Percentiles rank a stretch among this genome's conserved stretches.
These are phyloP conservation scores for Pholis gunnellus DNA, from an alignment of 2,113 vertebrate genomes.

Conservation along the genomic window DNA sequence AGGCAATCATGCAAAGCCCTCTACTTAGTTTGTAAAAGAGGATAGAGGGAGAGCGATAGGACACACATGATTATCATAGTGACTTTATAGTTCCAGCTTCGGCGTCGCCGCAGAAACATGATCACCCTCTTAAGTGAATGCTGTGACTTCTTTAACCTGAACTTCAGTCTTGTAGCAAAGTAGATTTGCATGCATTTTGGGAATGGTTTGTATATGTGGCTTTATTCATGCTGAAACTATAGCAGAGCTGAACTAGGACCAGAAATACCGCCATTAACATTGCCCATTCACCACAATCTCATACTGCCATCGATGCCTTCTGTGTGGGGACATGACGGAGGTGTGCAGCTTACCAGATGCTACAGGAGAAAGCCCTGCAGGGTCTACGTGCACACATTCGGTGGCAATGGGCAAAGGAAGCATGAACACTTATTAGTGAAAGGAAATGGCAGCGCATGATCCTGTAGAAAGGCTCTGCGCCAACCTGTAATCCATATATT, in stretches of 20 bases:
- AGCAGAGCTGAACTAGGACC: conserved; percentile 4
- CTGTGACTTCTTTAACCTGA: conserved; percentile 9
- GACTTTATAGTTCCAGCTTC: conserved; percentile 61
- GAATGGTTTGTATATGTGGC: conserved; percentile 10
- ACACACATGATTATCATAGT: conserved; percentile 50
- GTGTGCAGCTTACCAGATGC: conserved; percentile 14
- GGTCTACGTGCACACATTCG: conserved; percentile 20
- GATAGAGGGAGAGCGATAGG: conserved; percentile 47
- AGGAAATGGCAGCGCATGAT: conserved; percentile 44
- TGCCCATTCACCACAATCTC: conserved; percentile 21
- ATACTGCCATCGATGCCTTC: neutral
- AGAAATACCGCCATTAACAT: conserved; percentile 28
- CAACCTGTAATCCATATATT: conserved; percentile 54
- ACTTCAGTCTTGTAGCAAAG: conserved; percentile 14
- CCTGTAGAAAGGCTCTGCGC: conserved; percentile 19
- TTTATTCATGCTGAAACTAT: conserved; percentile 1
- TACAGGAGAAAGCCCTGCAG: conserved; percentile 11
- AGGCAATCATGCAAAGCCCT: conserved; percentile 72
- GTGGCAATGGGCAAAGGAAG: conserved; percentile 15
- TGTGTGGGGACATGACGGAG: conserved; percentile 28
- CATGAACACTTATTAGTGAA: conserved; percentile 15
- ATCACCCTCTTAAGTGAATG: conserved; percentile 27
- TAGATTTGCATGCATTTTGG: conserved; percentile 11
- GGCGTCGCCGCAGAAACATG: conserved; percentile 46
- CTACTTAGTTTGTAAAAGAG: conserved; percentile 68